A percentile compares a stretch with the other conserved stretches of the same genome.
Conservation (phyloP, 2,113 vertebrate species). For the Nipponia nippon region DNA sequence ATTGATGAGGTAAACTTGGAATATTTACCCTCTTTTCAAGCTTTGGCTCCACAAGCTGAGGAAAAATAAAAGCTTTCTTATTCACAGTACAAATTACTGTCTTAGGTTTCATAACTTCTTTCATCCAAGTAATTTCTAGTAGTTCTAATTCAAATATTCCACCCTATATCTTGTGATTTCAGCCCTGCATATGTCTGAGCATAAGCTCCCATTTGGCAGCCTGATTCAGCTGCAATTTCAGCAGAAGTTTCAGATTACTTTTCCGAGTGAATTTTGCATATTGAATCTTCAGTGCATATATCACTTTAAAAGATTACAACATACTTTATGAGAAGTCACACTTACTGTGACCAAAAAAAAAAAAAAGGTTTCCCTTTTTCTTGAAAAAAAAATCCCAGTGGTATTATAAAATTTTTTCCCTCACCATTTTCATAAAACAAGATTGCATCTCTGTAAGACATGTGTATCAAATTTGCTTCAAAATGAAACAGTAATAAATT, state of each 20-base stretch:
- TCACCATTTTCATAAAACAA: slow-evolving; percentile 9
- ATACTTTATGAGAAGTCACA: background rate
- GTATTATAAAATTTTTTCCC: background rate
- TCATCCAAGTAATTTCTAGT: background rate
- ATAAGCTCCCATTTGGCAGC: background rate
- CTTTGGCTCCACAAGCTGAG: background rate
- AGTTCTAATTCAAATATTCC: background rate
- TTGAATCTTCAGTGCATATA: background rate
- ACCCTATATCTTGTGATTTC: background rate
- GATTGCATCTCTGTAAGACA: background rate
- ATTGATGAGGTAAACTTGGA: background rate
- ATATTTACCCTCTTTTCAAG: background rate
- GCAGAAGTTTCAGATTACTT: background rate
- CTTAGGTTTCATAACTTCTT: background rate
- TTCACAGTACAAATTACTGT: background rate
- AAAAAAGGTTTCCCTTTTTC: background rate
- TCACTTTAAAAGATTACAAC: background rate
- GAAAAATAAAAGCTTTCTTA: background rate
- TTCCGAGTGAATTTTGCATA: background rate
- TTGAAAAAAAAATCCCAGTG: background rate
- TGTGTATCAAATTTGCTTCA: background rate
- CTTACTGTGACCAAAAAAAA: background rate
- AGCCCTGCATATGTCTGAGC: background rate
- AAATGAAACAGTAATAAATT: background rate
- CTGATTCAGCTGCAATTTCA: background rate